Conservation (phyloP, 1,140 invertebrate genomes). For the Drosophila kurseongensis region DNA sequence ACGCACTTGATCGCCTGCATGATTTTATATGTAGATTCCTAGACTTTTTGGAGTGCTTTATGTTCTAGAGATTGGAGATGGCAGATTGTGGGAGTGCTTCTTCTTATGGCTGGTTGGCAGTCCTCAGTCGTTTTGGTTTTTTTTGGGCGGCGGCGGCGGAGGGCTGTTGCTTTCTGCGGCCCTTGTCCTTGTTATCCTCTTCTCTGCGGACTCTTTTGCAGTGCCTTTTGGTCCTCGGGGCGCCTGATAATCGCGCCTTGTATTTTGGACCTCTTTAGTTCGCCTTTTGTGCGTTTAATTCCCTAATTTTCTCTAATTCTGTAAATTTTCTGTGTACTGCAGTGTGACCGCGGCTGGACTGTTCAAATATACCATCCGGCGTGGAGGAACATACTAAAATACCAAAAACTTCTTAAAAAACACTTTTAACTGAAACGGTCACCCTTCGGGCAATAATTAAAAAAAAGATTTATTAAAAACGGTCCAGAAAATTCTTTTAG, state of each 20-base stretch:
- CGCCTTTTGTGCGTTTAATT: slow-evolving; percentile 68
- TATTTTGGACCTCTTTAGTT: slow-evolving; percentile 36
- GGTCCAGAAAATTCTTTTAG: too few species aligned
- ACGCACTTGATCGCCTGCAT: slow-evolving; percentile 99
- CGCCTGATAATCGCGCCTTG: slow-evolving; percentile 44
- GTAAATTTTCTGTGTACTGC: slow-evolving; percentile 73
- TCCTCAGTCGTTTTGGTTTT: slow-evolving; percentile 23
- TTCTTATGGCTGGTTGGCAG: slow-evolving; percentile 52
- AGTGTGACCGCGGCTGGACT: slow-evolving; percentile 32
- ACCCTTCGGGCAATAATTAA: too few species aligned
- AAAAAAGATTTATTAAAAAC: too few species aligned
- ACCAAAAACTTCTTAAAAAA: neutral
- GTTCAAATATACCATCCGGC: slow-evolving; percentile 9
- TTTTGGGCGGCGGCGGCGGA: slow-evolving; percentile 63
- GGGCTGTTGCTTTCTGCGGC: slow-evolving; percentile 62
- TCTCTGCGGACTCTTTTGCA: slow-evolving; percentile 11
- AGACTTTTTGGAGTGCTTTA: slow-evolving; percentile 31
- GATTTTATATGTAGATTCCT: slow-evolving; percentile 27
- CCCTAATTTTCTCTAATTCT: slow-evolving; percentile 48
- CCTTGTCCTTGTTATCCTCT: slow-evolving; percentile 20
- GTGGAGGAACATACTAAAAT: slow-evolving; percentile 5
- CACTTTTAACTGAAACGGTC: neutral
- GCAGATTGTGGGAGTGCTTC: slow-evolving; percentile 47
- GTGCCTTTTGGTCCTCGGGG: slow-evolving; percentile 47
- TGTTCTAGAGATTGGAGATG: slow-evolving; percentile 26